Base-by-base conservation (phyloP, 2,888 invertebrate genomes). In the Pristionchus japonicus region DNA sequence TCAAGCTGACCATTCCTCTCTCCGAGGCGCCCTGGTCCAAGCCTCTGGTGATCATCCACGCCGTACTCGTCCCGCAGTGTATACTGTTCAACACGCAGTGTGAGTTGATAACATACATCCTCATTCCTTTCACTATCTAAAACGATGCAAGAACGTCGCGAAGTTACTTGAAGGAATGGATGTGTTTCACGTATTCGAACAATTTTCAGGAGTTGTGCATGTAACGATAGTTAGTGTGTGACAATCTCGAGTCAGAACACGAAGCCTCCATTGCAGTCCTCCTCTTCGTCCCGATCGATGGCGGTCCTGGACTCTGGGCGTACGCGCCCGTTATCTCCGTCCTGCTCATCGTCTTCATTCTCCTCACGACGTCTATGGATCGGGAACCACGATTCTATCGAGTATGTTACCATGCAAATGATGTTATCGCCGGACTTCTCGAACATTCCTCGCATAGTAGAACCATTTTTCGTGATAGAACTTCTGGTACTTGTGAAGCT, bases 1-100 rank as follows among this genome's bases (percentile, higher is more conserved):
- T 74, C 70, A 74, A 74, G 70, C 34, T 74, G 70, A 74, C 70
- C 70, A 40, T 74, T 9, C 70, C 70, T 1, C 40, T 74, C 4
- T 27, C 37, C 34, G 87, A 74, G 15, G 49, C 77, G 15, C 87
- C 74, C 3, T 87, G 87, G 87, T 87, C 87, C 52, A 87, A 87
- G n/a, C 87, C 77, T 9, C 43, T 87, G 4, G 70, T 74, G 1
- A 20, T 74, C 77, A 52, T 77, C 0, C 87, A 87, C 40, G 47
- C 74, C 15, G n/a, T 87, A 17, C 13, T 77, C 20, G 70, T 70
- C 0, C 87, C 87, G n/a, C 52, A 49, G 52, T 87, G 70, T n/a
- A 27, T 87, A 23, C 77, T 87, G 1, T 49, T 74, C 70, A 74
- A 74, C 31, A 74, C 70, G 9, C 70, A 74, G 9, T 74, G 34